These are phyloP conservation scores for Chouioia cunea DNA, from an alignment of 2,888 invertebrate genomes.

Conservation along the genomic window DNA sequence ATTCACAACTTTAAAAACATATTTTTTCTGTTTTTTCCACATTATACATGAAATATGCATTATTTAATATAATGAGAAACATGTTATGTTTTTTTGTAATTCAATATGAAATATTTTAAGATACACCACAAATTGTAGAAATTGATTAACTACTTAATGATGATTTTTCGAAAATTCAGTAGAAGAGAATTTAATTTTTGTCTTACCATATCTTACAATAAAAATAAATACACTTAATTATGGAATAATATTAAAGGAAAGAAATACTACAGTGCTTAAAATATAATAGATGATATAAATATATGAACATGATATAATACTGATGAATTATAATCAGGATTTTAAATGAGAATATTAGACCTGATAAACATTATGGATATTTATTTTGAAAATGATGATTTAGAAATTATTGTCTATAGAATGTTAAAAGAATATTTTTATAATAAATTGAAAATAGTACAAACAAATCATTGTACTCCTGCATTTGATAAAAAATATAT, in stretches of 20 bases:
- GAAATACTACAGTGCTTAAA: neutral
- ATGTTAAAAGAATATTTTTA: constrained; percentile 8
- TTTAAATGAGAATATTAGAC: neutral
- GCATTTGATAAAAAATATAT: neutral
- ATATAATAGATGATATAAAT: neutral
- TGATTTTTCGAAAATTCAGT: neutral
- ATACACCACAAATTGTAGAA: too few relatives aligned
- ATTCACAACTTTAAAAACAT: too few relatives aligned
- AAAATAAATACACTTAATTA: neutral
- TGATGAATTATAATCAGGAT: too few relatives aligned
- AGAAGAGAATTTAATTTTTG: neutral
- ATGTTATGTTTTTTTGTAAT: too few relatives aligned
- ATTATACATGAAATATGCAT: too few relatives aligned
- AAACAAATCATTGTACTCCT: constrained; percentile 11
- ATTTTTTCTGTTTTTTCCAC: too few relatives aligned
- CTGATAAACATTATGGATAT: constrained; percentile 6
- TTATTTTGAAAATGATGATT: neutral
- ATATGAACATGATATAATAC: neutral
- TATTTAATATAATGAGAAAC: too few relatives aligned
- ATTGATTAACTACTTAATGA: constrained; percentile 3
- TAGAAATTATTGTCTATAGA: constrained; percentile 5
- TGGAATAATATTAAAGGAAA: neutral
- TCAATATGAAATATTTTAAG: too few relatives aligned
- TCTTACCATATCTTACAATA: neutral
- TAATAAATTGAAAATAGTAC: constrained; percentile 9